Base-by-base conservation (phyloP, 2,113 vertebrate genomes). In the Cyanocitta stelleri region DNA sequence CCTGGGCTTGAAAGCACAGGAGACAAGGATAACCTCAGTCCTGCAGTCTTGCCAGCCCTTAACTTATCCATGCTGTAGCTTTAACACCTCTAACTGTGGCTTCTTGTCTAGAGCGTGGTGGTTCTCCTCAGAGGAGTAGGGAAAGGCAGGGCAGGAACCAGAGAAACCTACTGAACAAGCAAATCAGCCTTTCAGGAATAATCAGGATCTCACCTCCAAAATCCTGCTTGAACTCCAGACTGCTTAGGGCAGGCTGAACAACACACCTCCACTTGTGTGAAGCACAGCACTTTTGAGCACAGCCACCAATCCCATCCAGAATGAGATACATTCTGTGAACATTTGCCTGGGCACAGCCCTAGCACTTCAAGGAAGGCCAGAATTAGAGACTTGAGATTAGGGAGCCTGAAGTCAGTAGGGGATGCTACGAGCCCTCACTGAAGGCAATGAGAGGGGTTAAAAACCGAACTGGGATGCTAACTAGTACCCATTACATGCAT, bases 121-220 rank as follows among this genome's bases (percentile, higher is more conserved):
- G 9, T 23, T 33, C 13, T 37, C 32, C 49, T 87, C 44, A 76
- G 48, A 93, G 63, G 10, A 82, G 27, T 0, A 64, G 44, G 24
- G 24, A 75, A 78, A 89, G 41, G 49, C 54, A 88, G 26, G 46
- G 43, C 58, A 94, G 63, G 44, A 90, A 90, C 62, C 55, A 81
- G 39, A 86, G 55, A 59, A 90, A 56, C 51, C 48, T 29, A 86
- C 72, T 37, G 27, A 88, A 78, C 18, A 68, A 46, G 37, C 43
- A 68, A 66, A 84, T 51, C 51, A 74, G 11, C 68, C 29, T 81
- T 69, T 81, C 67, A 63, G 39, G 41, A 91, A 71, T 58, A 77
- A 80, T 66, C 13, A 10, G 17, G 24, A 86, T 87, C 37, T 49
- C 4, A 2, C 16, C 76, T 90, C 46, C 35, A 90, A 93, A 93